Base-by-base conservation (phyloP, 1,140 invertebrate species). In the Protaetia brevitarsis region DNA sequence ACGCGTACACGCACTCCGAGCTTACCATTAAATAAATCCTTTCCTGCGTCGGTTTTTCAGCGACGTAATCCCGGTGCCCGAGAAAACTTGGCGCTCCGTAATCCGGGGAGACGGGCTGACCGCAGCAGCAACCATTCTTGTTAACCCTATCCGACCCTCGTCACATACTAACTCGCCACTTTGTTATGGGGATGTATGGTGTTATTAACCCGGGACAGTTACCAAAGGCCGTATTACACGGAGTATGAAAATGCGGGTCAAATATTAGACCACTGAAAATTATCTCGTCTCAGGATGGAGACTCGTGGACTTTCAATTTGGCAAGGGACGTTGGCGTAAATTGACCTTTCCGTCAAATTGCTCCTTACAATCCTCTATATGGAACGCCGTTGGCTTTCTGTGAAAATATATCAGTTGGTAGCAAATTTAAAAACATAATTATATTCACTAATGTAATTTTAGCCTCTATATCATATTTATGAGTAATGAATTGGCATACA, bases 1-100 rank as follows among this genome's bases (percentile, higher is more conserved):
- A 23, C n/a, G 16, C 16, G 41, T 21, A 51, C 16, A 51, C 41
- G 5, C 37, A 23, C 16, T 51, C 11, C 19, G 41, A 23, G 1
- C 41, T 19, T 51, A 51, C n/a, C 41, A 51, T 51, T 51, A 51
- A 51, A 51, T 51, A 51, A 51, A 51, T 51, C 41, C 41, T 51
- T 51, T 51, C 16, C 41, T 23, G 16, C 41, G 41, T 51, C 41
- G 26, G 16, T 51, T 51, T 51, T 51, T 51, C 41, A 51, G 41
- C 41, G 19, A 51, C 6, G 41, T 51, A 51, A 51, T 51, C 41
- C 41, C 41, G 41, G 41, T 16, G 19, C 41, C 26, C 41, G 41
- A 13, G 2, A 36, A 51, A 51, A 51, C 19, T 51, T 51, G 41
- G 41, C 41, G 41, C 41, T 51, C 37, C n/a, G 41, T 51, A 51